Percentiles rank a stretch among this genome's conserved stretches.
Evolutionary conservation across 2,113 vertebrate species (phyloP).

Genomic region (Leptodactylus fuscus): DNA sequence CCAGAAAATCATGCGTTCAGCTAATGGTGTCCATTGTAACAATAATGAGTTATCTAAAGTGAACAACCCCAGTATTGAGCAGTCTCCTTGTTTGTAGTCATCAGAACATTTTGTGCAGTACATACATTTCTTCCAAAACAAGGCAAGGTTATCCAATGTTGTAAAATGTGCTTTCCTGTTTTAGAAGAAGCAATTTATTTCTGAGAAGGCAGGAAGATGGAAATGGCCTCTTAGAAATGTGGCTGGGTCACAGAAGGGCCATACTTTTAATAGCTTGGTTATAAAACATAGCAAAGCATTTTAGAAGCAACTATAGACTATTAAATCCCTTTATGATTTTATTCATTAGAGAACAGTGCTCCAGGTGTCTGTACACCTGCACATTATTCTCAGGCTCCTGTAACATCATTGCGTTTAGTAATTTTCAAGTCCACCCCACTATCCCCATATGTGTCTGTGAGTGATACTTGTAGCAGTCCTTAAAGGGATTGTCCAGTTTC

Average conservation of each 20-base stretch:
- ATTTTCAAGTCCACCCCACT: neutral
- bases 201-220: neutral
- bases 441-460: neutral
- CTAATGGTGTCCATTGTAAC: too few species aligned
- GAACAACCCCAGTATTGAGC: neutral
- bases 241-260: slow-evolving; percentile 25
- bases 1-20: neutral
- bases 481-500: too few species aligned
- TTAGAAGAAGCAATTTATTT: slow-evolving; percentile 40
- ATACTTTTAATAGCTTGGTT: slow-evolving; percentile 27
- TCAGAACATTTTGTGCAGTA: neutral
- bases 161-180: slow-evolving; percentile 31
- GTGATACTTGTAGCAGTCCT: neutral
- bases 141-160: slow-evolving; percentile 27
- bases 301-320: slow-evolving; percentile 11
- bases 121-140: slow-evolving; percentile 14
- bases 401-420: neutral
- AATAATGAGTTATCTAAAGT: too few species aligned
- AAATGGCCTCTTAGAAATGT: slow-evolving; percentile 23
- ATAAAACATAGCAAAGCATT: slow-evolving; percentile 32
- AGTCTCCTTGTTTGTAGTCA: slow-evolving; percentile 14
- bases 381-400: neutral
- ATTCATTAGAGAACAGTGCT: slow-evolving; percentile 12
- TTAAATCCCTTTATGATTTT: slow-evolving; percentile 19
- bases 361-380: neutral